Evolutionary conservation across 2,113 vertebrate species (phyloP).

Genomic region (Atractosteus spatula): DNA sequence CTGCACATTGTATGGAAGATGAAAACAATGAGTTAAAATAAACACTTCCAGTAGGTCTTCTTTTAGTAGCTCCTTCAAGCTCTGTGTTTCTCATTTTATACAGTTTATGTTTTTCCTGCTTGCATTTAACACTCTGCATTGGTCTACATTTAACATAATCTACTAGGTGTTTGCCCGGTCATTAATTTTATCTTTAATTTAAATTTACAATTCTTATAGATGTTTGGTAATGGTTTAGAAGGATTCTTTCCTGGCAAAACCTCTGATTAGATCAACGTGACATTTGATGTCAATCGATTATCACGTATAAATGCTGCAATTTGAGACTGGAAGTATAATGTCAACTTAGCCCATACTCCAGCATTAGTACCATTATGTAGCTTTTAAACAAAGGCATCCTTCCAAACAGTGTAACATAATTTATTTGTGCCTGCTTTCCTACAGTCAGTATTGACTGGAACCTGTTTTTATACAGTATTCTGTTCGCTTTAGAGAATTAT

Average conservation of each 20-base stretch:
- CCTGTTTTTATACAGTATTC: too few species aligned
- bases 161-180: not conserved
- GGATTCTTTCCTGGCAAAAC: conserved; percentile 3
- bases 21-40: too few species aligned
- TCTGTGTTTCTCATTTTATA: conserved; percentile 3
- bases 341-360: not conserved
- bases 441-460: too few species aligned
- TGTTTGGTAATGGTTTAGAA: conserved; percentile 1
- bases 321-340: not conserved
- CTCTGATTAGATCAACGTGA: conserved; percentile 15
- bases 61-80: too few species aligned
- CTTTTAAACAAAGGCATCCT: too few species aligned
- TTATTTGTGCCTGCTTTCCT: too few species aligned
- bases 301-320: not conserved
- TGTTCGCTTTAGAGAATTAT: too few species aligned
- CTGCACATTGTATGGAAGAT: too few species aligned
- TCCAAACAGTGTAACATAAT: too few species aligned
- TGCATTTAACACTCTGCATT: conserved; percentile 19
- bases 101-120: conserved; percentile 33
- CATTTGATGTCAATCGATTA: conserved; percentile 13
- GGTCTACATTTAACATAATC: too few species aligned
- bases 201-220: conserved; percentile 31
- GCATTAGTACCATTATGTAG: too few species aligned
- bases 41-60: too few species aligned
- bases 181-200: conserved; percentile 26